A percentile compares a stretch with the other conserved stretches of the same genome.
Conservation (phyloP, 1,140 invertebrate genomes). For the Harpegnathos saltator region DNA sequence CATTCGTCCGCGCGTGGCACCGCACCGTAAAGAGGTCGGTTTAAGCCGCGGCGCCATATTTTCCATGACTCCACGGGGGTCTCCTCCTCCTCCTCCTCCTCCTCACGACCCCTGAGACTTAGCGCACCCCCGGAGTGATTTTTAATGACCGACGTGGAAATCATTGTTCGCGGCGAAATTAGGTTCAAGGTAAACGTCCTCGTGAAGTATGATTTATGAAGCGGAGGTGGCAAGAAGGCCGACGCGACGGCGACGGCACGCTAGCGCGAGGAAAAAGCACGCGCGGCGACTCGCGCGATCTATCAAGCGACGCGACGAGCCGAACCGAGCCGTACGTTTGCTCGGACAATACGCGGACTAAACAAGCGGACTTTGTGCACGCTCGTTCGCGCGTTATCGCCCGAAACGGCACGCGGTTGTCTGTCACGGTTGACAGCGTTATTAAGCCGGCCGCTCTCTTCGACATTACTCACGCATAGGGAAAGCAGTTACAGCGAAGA, state of each 20-base stretch:
- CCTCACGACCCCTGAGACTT: slow-evolving; percentile 48
- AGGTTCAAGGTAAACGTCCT: slow-evolving; percentile 57
- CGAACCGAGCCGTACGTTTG: slow-evolving; percentile 62
- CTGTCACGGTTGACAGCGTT: slow-evolving; percentile 62
- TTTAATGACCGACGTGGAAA: slow-evolving; percentile 65
- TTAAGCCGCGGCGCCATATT: slow-evolving; percentile 41
- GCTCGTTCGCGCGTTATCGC: slow-evolving; percentile 62
- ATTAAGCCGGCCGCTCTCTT: slow-evolving; percentile 39
- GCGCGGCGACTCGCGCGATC: slow-evolving; percentile 50
- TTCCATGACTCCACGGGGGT: slow-evolving; percentile 40
- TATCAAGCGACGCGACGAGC: slow-evolving; percentile 8
- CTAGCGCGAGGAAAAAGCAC: slow-evolving; percentile 41
- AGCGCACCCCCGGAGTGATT: slow-evolving; percentile 53
- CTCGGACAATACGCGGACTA: slow-evolving; percentile 61
- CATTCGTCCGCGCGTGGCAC: slow-evolving; percentile 27
- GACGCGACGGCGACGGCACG: too few relatives aligned
- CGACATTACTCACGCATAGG: slow-evolving; percentile 8
- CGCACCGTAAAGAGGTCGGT: not conserved
- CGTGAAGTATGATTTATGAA: slow-evolving; percentile 68
- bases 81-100: too few relatives aligned
- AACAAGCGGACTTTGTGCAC: slow-evolving; percentile 57
- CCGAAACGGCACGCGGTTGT: slow-evolving; percentile 52
- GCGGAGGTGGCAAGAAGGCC: slow-evolving; percentile 56
- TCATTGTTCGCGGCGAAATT: slow-evolving; percentile 57
- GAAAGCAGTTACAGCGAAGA: slow-evolving; percentile 7